Percentiles rank a stretch among this genome's conserved stretches.
These are phyloP conservation scores for Dryoscopus gambensis DNA, from an alignment of 2,113 vertebrate genomes.

Conservation along the genomic window DNA sequence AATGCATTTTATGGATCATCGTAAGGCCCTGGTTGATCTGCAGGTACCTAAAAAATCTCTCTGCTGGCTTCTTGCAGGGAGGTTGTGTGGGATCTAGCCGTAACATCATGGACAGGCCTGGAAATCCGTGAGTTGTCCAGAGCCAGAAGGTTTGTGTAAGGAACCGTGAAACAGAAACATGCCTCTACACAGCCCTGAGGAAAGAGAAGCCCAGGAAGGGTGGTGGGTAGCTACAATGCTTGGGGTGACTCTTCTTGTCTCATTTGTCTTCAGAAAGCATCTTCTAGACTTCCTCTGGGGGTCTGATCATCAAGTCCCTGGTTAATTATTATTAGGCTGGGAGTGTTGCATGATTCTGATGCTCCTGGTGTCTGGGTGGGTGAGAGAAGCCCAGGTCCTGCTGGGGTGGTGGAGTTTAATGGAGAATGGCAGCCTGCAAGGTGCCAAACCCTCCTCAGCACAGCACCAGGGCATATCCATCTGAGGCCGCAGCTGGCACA, in stretches of 20 bases:
- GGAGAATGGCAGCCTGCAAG: not conserved
- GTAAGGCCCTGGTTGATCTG: not conserved
- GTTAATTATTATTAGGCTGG: not conserved
- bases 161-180: not conserved
- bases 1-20: not conserved
- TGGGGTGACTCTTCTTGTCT: not conserved
- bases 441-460: not conserved
- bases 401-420: not conserved
- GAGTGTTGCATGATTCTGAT: not conserved
- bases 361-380: not conserved
- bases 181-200: not conserved
- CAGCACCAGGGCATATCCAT: accelerated
- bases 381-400: not conserved
- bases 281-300: not conserved
- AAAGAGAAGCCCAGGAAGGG: not conserved
- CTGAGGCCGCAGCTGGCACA: not conserved
- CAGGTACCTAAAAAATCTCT: not conserved
- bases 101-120: accelerated
- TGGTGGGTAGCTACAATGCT: not conserved
- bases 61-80: not conserved
- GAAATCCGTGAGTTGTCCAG: not conserved
- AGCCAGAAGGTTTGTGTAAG: not conserved
- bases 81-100: not conserved
- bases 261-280: not conserved
- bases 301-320: not conserved